Percentiles rank a stretch among this genome's conserved stretches.
phyloP scores from a whole-genome alignment of 2,113 vertebrate genomes.

The Heloderma charlesbogerti region DNA sequence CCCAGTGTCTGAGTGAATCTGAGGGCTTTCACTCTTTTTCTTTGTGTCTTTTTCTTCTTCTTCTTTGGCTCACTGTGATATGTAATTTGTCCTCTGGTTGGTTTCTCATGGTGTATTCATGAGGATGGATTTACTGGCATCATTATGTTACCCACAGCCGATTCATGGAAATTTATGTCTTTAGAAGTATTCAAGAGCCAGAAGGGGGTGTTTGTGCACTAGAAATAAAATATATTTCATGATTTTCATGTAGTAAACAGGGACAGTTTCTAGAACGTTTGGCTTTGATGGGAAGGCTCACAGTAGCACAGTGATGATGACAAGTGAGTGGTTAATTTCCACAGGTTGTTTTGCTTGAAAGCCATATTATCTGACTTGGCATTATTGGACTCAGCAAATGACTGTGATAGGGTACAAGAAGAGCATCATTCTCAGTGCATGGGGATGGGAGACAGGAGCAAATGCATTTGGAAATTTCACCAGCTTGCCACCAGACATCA shows the following conservation, averaged over 20 bases:
- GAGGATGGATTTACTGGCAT: slow-evolving; percentile 13
- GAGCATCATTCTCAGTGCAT: no score
- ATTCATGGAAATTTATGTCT: slow-evolving; percentile 24
- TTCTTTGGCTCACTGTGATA: slow-evolving; percentile 16
- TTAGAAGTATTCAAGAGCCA: slow-evolving; percentile 29
- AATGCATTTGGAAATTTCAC: no score
- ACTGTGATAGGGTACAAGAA: no score
- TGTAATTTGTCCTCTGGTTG: neutral
- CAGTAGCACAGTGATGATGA: neutral
- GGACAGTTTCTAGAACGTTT: accelerated
- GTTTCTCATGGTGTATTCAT: slow-evolving; percentile 41
- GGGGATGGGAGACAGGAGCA: no score
- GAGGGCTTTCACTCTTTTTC: slow-evolving; percentile 8
- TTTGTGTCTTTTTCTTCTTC: slow-evolving; percentile 9
- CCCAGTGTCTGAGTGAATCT: neutral
- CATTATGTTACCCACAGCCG: slow-evolving; percentile 32
- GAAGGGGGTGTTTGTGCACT: slow-evolving; percentile 57
- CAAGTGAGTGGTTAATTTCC: neutral
- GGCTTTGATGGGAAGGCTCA: neutral
- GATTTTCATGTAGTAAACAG: neutral
- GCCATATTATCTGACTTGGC: neutral
- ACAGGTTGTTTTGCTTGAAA: neutral
- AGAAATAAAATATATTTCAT: slow-evolving; percentile 31
- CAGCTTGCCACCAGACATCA: no score
- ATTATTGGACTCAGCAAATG: neutral